Conservation (phyloP, 1,140 invertebrate genomes). For the Pachypeltis micranthus region DNA sequence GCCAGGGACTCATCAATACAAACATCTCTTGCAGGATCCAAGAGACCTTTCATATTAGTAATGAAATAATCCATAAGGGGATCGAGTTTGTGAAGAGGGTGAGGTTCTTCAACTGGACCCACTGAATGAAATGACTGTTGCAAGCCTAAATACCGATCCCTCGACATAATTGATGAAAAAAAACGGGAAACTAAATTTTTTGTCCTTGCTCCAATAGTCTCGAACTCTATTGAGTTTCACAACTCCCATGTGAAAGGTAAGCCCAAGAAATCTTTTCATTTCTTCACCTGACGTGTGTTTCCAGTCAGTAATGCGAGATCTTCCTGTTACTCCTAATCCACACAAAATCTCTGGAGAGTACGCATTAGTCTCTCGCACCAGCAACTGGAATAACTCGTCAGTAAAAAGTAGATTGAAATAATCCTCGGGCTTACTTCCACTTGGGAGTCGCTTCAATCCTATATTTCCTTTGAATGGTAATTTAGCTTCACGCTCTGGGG, state of each 20-base stretch:
- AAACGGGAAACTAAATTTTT: background rate
- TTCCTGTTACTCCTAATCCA: background rate
- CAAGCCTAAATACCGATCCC: background rate
- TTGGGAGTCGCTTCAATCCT: background rate
- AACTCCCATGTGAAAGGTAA: background rate
- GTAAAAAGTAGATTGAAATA: background rate
- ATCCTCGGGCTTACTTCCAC: background rate
- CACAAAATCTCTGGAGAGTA: background rate
- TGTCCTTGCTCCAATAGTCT: background rate
- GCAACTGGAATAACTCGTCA: background rate
- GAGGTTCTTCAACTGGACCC: background rate
- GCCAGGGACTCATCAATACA: conserved; percentile 27
- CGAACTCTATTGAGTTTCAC: background rate
- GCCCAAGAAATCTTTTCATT: background rate
- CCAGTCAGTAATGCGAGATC: background rate
- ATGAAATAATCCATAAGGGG: background rate
- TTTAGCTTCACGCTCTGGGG: background rate
- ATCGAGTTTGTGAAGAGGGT: background rate
- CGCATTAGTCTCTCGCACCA: background rate
- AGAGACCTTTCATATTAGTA: background rate
- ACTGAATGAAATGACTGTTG: background rate
- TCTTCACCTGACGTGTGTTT: background rate
- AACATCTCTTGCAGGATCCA: background rate
- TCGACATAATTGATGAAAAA: background rate
- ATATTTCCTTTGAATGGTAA: background rate